Conservation (phyloP, 2,888 invertebrate genomes). For the Troides oblongomaculatus region DNA sequence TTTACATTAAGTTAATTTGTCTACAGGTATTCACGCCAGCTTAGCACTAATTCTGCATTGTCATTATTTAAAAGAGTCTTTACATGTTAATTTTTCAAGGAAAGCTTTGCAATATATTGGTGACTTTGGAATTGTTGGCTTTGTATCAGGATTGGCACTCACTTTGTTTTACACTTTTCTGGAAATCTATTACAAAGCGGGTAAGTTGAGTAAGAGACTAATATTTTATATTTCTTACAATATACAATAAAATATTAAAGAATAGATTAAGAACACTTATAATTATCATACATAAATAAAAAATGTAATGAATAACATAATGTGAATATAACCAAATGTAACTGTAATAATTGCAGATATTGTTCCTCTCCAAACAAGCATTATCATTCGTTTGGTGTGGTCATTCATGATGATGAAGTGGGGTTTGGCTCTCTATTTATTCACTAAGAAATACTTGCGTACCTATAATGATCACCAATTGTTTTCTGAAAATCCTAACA, state of each 20-base stretch:
- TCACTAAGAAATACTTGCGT: conserved; percentile 65
- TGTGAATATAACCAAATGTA: too few species aligned
- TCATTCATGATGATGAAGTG: conserved; percentile 78
- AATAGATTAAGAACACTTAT: neutral
- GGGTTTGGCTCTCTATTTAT: conserved; percentile 69
- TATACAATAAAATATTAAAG: neutral
- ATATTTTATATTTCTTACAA: neutral
- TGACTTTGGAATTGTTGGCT: conserved; percentile 71
- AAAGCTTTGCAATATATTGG: conserved; percentile 70
- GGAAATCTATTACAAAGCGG: conserved; percentile 64
- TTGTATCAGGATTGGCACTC: conserved; percentile 66
- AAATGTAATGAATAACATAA: neutral
- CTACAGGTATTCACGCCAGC: conserved; percentile 62
- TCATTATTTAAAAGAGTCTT: conserved; percentile 64
- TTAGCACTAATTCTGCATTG: conserved; percentile 65
- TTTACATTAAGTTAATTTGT: conserved; percentile 1
- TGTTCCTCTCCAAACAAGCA: conserved; percentile 67
- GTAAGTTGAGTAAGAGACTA: conserved; percentile 44
- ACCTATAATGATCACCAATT: conserved; percentile 72
- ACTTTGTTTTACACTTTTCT: conserved; percentile 71
- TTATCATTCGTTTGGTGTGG: conserved; percentile 73
- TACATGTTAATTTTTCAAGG: conserved; percentile 74
- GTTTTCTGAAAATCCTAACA: conserved; percentile 69
- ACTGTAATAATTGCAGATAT: conserved; percentile 56
- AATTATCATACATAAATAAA: conserved; percentile 1